These are phyloP conservation scores for Benthosema pterotum DNA, from an alignment of 2,797 vertebrate species.

Conservation along the genomic window DNA sequence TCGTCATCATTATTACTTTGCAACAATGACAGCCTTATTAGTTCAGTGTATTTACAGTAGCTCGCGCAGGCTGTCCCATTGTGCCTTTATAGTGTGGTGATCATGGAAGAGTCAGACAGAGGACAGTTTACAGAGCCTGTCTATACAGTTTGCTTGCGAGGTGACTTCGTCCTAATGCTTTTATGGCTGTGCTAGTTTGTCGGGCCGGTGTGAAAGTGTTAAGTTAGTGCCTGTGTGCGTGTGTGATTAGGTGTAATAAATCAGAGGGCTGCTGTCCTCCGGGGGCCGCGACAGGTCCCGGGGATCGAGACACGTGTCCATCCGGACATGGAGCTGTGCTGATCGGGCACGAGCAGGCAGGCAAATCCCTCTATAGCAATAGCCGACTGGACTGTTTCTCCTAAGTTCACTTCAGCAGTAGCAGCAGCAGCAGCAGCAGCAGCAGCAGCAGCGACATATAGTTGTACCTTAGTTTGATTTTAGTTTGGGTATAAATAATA, in stretches of 20 bases:
- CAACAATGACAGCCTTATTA: too few species aligned
- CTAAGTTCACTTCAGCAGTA: slow-evolving; percentile 3
- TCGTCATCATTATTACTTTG: too few species aligned
- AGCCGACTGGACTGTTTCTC: slow-evolving; percentile 45
- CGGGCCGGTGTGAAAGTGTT: slow-evolving; percentile 82
- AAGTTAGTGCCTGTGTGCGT: slow-evolving; percentile 71
- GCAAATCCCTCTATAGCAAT: slow-evolving; percentile 30
- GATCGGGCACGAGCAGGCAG: slow-evolving; percentile 60
- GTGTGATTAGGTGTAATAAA: slow-evolving; percentile 87
- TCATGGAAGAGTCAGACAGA: slow-evolving; percentile 52
- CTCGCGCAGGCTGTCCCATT: slow-evolving; percentile 22
- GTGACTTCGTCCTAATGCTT: slow-evolving; percentile 71
- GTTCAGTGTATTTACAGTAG: slow-evolving; percentile 10
- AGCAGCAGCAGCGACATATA: too few species aligned
- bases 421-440: too few species aligned
- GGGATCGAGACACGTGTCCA: slow-evolving; percentile 84
- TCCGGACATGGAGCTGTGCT: slow-evolving; percentile 70
- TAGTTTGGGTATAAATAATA: too few species aligned
- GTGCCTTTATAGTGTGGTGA: slow-evolving; percentile 9
- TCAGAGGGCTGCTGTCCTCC: slow-evolving; percentile 70
- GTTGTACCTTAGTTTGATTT: neutral
- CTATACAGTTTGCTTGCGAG: slow-evolving; percentile 35
- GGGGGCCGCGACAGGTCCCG: slow-evolving; percentile 72
- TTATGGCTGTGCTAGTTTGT: slow-evolving; percentile 79
- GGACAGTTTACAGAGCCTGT: slow-evolving; percentile 55